A percentile compares a stretch with the other conserved stretches of the same genome.
Conservation (phyloP, 1,140 invertebrate genomes). For the Sitophilus oryzae region DNA sequence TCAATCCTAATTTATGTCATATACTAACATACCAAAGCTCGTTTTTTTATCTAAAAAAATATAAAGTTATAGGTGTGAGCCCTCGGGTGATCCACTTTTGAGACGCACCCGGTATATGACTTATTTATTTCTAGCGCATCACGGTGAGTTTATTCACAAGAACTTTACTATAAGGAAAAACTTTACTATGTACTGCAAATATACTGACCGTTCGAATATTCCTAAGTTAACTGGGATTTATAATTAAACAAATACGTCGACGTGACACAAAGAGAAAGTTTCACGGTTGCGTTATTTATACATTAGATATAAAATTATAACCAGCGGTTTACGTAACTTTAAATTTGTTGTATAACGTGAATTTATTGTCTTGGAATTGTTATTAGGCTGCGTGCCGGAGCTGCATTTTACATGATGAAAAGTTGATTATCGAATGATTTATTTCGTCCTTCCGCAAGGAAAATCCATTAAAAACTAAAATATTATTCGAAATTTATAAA, state of each 20-base stretch:
- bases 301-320: slow-evolving; percentile 28
- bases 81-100: too few relatives aligned
- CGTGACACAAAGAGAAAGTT: slow-evolving; percentile 23
- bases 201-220: neutral
- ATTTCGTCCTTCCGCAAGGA: neutral
- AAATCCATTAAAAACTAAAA: too few relatives aligned
- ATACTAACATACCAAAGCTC: too few relatives aligned
- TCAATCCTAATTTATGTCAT: too few relatives aligned
- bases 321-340: slow-evolving; percentile 20
- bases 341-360: slow-evolving; percentile 19
- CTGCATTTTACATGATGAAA: neutral
- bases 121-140: too few relatives aligned
- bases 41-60: too few relatives aligned
- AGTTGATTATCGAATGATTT: neutral
- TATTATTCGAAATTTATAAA: too few relatives aligned
- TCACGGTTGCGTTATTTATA: slow-evolving; percentile 26
- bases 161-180: too few relatives aligned
- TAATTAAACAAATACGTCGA: slow-evolving; percentile 20
- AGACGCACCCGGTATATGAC: too few relatives aligned
- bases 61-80: too few relatives aligned
- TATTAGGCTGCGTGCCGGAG: slow-evolving; percentile 8
- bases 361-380: slow-evolving; percentile 21
- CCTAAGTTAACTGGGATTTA: neutral
- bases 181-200: too few relatives aligned
- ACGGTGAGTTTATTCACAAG: too few relatives aligned